Conservation (phyloP, 2,888 invertebrate genomes). For the Chesias legatella region DNA sequence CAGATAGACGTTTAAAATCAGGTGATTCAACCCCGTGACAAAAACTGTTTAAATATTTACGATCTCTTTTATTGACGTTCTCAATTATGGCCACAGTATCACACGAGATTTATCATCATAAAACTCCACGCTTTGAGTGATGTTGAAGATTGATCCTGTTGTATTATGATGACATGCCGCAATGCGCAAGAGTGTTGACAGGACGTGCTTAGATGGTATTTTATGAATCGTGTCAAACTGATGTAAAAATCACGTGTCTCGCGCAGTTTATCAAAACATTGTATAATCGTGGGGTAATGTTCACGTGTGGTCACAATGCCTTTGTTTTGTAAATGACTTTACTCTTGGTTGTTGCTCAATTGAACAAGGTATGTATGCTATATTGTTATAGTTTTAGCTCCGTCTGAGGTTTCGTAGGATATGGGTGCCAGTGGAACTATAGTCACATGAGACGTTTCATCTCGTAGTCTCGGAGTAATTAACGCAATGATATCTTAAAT, state of each 20-base stretch:
- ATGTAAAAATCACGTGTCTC: slow-evolving; percentile 22
- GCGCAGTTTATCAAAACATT: slow-evolving; percentile 26
- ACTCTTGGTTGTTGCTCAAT: slow-evolving; percentile 36
- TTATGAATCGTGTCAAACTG: slow-evolving; percentile 14
- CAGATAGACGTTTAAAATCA: no score
- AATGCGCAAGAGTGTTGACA: slow-evolving; percentile 2
- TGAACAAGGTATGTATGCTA: slow-evolving; percentile 16
- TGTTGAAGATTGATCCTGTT: slow-evolving; percentile 10
- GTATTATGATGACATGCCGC: slow-evolving; percentile 13
- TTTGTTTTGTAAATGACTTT: slow-evolving; percentile 39
- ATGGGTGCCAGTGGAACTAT: no score
- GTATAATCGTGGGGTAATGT: slow-evolving; percentile 30
- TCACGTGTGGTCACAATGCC: slow-evolving; percentile 36
- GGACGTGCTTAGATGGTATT: slow-evolving; percentile 8
- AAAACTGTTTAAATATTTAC: slow-evolving; percentile 6
- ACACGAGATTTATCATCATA: slow-evolving; percentile 13
- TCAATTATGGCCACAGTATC: slow-evolving; percentile 11
- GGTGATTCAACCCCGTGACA: no score
- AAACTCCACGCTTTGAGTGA: slow-evolving; percentile 10
- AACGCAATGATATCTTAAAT: no score
- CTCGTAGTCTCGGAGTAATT: no score
- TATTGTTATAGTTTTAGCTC: slow-evolving; percentile 17
- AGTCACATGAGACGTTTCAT: no score
- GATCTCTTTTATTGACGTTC: slow-evolving; percentile 15
- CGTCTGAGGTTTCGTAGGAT: no score